A percentile compares a stretch with the other conserved stretches of the same genome.
Conservation (phyloP, 2,888 invertebrate genomes). For the Byasa hedistus region DNA sequence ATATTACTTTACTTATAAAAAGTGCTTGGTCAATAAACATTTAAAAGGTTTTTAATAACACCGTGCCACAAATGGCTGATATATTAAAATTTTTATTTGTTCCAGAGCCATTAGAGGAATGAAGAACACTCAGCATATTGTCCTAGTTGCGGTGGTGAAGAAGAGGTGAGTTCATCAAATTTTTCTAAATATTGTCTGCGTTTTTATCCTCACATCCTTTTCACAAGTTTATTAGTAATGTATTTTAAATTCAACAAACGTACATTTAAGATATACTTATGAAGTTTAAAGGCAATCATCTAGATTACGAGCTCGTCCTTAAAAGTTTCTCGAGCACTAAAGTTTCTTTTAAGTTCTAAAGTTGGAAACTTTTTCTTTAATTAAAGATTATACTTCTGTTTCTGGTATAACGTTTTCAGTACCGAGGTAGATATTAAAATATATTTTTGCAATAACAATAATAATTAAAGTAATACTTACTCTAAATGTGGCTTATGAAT, state of each 20-base stretch:
- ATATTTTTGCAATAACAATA: too few relatives aligned
- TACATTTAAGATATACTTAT: background rate
- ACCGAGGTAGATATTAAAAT: too few relatives aligned
- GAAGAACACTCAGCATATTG: conserved; percentile 87
- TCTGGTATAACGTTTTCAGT: too few relatives aligned
- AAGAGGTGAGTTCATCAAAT: conserved; percentile 83
- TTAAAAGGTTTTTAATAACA: too few relatives aligned
- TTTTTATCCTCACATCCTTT: background rate
- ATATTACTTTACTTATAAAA: too few relatives aligned
- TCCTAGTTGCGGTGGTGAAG: conserved; percentile 91
- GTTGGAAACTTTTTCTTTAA: background rate
- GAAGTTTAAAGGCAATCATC: conserved; percentile 5
- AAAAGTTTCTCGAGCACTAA: conserved; percentile 3
- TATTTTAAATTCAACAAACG: background rate
- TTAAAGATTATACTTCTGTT: background rate
- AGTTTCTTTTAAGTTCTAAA: conserved; percentile 8
- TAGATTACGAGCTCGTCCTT: conserved; percentile 3
- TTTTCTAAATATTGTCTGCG: background rate
- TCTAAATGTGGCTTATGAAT: background rate
- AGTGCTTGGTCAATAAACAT: too few relatives aligned
- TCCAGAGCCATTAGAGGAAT: conserved; percentile 87
- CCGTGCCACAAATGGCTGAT: background rate
- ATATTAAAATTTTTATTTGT: conserved; percentile 49
- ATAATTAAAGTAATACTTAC: background rate
- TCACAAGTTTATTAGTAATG: background rate